These are phyloP conservation scores for Malurus alboscapulatus DNA, from an alignment of 2,113 vertebrate species.

Conservation along the genomic window DNA sequence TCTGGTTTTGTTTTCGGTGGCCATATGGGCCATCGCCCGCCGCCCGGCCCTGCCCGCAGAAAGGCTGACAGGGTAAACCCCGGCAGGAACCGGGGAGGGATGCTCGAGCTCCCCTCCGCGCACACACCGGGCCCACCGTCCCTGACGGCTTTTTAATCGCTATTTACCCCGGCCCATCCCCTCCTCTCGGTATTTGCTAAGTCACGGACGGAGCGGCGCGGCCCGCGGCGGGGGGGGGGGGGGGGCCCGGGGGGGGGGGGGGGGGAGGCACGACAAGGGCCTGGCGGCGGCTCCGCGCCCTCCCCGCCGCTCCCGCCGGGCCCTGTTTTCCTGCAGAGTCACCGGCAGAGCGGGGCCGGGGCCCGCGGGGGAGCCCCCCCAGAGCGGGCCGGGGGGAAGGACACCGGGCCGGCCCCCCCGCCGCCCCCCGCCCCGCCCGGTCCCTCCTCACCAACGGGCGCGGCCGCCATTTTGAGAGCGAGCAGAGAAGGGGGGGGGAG, in stretches of 20 bases:
- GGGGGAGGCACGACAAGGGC: background rate
- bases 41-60: background rate
- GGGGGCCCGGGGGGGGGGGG: background rate
- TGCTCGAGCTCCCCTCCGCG: background rate
- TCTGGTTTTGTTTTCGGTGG: background rate
- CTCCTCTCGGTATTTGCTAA: slow-evolving; percentile 34
- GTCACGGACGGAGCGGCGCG: slow-evolving; percentile 14
- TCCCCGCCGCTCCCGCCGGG: too few species aligned
- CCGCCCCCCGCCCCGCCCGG: too few species aligned
- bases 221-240: background rate
- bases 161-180: background rate
- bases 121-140: background rate
- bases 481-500: too few species aligned
- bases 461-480: slow-evolving; percentile 14
- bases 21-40: background rate
- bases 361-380: too few species aligned
- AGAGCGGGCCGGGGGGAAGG: too few species aligned
- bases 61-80: background rate
- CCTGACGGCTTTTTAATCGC: background rate
- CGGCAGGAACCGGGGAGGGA: background rate
- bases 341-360: too few species aligned
- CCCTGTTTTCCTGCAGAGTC: too few species aligned
- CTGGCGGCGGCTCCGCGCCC: background rate
- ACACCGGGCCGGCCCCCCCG: too few species aligned
- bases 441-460: too few species aligned